Base-by-base conservation (phyloP, 2,888 invertebrate genomes). In the Sinhomidia bicolor region DNA sequence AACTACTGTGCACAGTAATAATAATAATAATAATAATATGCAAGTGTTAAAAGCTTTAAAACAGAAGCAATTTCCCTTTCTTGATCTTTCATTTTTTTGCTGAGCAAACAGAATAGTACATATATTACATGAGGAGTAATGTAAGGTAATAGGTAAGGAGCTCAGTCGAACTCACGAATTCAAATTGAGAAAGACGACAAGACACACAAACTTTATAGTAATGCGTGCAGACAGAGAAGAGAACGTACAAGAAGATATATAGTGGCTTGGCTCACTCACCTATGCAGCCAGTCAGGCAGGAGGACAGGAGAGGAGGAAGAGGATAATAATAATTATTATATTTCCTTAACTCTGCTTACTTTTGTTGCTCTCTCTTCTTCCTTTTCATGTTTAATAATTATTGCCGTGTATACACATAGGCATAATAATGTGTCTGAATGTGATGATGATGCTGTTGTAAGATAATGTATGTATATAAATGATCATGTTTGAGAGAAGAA, bases 21-120 rank as follows among this genome's bases (percentile, higher is more conserved):
- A 47, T 17, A 9, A 26, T 23, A 20, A 17, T 23, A 20, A 60
- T 29, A 7, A 26, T 26, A 47, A 74, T 7, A 32, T 65, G 65
- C 65, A 65, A 74, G 74, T 44, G 74, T 74, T 74, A 74, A 47
- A 41, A 32, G 9, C 68, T 68, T 41, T 14, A 14, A 74, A 54
- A 78, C 78, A 78, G 78, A 78, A 78, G 78, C 78, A 57, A 57
- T 78, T 74, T 74, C 74, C 26, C 74, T 74, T 74, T 74, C 44
- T 47, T 47, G 7, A 44, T 71, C 41, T 20, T 29, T 47, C 36
- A n/a, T 74, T 20, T 36, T 65, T 47, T 44, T 74, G 47, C 57
- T 78, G 29, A 17, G 54, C 78, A 78, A 54, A 78, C 57, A 51
- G 41, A 51, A 26, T 76, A 29, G 17, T 71, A 7, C n/a, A 71